Percentiles rank a stretch among this genome's conserved stretches.
Conservation (phyloP, 2,113 vertebrate genomes). For the Sapajus apella region DNA sequence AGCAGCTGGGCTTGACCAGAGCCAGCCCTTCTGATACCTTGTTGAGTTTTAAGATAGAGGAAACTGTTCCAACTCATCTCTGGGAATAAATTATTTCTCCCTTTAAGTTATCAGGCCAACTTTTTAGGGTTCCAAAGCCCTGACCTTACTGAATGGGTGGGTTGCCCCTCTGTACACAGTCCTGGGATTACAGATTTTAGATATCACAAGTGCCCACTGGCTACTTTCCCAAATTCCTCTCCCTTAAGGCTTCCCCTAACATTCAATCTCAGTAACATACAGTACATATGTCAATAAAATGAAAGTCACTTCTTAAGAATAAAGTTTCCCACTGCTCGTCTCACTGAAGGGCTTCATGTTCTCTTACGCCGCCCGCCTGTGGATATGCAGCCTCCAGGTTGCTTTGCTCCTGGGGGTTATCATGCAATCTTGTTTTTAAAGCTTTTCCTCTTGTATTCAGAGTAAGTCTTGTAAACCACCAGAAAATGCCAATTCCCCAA, state of each 20-base stretch:
- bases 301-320: constrained; percentile 56
- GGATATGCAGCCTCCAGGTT: neutral
- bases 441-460: neutral
- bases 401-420: fast-evolving
- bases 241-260: constrained; percentile 66
- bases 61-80: neutral
- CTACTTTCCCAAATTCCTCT: constrained; percentile 25
- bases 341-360: fast-evolving
- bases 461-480: constrained; percentile 60
- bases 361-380: neutral
- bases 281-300: constrained; percentile 31
- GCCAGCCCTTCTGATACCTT: neutral
- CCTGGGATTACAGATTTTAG: neutral
- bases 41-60: neutral
- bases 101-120: fast-evolving
- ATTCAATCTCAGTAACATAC: constrained; percentile 56
- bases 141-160: fast-evolving
- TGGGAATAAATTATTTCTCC: neutral
- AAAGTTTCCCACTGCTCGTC: neutral
- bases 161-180: neutral
- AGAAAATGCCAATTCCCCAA: constrained; percentile 56
- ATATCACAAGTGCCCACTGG: neutral
- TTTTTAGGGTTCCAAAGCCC: neutral
- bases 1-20: neutral
- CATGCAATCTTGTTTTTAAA: neutral